Evolutionary conservation across 2,113 vertebrate species (phyloP).

Genomic region (Aegotheles bennettii): DNA sequence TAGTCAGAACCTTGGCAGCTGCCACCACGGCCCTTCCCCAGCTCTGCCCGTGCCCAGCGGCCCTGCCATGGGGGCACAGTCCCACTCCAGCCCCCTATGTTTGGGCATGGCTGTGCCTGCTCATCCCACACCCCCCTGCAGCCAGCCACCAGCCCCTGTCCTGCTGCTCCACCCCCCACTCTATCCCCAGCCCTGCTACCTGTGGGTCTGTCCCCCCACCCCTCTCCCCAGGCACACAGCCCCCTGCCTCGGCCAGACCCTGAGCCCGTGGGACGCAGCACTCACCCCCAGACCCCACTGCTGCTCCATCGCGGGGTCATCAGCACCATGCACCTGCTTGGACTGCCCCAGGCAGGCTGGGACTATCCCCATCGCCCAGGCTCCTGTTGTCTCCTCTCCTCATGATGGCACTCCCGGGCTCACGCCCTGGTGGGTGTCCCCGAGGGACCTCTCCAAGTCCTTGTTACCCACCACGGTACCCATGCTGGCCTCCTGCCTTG

Average conservation of each 20-base stretch:
- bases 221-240: accelerated
- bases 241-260: accelerated
- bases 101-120: accelerated
- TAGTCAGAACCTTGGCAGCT: background rate
- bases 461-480: background rate
- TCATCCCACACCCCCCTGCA: background rate
- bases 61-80: background rate
- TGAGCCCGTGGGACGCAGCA: accelerated
- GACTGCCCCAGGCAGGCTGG: background rate
- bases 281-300: background rate
- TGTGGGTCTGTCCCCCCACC: background rate
- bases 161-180: accelerated
- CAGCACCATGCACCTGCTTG: accelerated
- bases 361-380: background rate
- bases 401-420: accelerated
- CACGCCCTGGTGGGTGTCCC: background rate
- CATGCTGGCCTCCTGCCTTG: background rate
- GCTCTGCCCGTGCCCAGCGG: background rate
- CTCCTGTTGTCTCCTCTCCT: background rate
- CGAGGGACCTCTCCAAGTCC: background rate
- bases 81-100: background rate
- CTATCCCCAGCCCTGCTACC: accelerated
- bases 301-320: accelerated
- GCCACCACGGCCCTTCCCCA: accelerated
- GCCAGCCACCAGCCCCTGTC: background rate